Base-by-base conservation (phyloP, 2,888 invertebrate species). In the Microchrysa polita region DNA sequence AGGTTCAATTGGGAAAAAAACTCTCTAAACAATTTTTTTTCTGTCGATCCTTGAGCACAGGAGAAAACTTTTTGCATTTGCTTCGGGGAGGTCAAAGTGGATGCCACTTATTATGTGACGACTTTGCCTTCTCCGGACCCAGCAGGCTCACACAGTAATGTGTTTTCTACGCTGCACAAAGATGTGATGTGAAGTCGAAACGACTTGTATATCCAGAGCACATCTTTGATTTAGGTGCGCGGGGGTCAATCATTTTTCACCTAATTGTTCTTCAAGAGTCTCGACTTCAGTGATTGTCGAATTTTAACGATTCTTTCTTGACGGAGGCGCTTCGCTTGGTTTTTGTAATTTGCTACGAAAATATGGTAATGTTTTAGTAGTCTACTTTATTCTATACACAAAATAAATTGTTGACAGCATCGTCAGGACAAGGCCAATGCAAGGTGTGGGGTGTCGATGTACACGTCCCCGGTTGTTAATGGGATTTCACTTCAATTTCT, bases 211-310 rank as follows among this genome's bases (percentile, higher is more conserved):
- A n/a, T 48, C 12, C 12, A 48, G 5, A 48, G 16, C 2, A 48
- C 48, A n/a, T 2, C 16, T 48, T 48, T 10, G 48, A 48, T 48
- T 48, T 48, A 12, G 27, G 27, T 34, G 27, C 27, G 27, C 4
- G 7, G 48, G 48, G 48, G 2, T 5, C 5, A 48, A 48, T 48
- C 48, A n/a, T 48, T 48, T 48, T 48, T 48, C 48, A 48, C 48
- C 48, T 48, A 48, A 48, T 48, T 48, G 48, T 48, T 48, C 48
- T 48, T 34, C 48, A n/a, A 48, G 48, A n/a, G n/a, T n/a, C n/a
- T 48, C 48, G 16, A n/a, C 48, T 48, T n/a, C 48, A 48, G 48
- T 48, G 48, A 48, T n/a, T 48, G 48, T 48, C 16, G 48, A 48
- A n/a, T 48, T 48, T 48, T n/a, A 48, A 48, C 48, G 16, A n/a